Evolutionary conservation across 2,888 invertebrate genomes (phyloP).

Genomic region (Eretmocerus hayati): DNA sequence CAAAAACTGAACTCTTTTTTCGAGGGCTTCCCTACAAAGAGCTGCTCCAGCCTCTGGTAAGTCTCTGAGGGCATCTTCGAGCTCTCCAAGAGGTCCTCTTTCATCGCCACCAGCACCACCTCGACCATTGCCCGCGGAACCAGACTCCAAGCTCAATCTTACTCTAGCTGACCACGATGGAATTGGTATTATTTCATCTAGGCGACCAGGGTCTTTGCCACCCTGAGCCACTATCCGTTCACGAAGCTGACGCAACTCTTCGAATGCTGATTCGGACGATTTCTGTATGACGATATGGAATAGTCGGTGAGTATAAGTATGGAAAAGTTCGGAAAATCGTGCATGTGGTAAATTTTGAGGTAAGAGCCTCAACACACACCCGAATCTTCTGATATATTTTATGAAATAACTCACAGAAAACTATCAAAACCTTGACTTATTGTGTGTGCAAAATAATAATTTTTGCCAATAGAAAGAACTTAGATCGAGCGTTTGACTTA

Average conservation of each 20-base stretch:
- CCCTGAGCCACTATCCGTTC: constrained; percentile 35
- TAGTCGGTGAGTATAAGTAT: too few relatives aligned
- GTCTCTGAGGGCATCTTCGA: neutral
- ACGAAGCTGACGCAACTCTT: constrained; percentile 33
- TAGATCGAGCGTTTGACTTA: too few relatives aligned
- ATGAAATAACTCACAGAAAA: too few relatives aligned
- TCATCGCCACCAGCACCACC: too few relatives aligned
- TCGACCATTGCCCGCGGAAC: neutral
- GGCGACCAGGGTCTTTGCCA: constrained; percentile 35
- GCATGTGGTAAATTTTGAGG: too few relatives aligned
- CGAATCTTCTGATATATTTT: too few relatives aligned
- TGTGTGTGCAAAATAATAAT: too few relatives aligned
- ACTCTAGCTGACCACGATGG: neutral
- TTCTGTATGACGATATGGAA: constrained; percentile 8
- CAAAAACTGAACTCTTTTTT: constrained; percentile 25
- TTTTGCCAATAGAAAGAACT: too few relatives aligned
- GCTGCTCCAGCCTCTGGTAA: neutral
- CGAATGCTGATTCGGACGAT: constrained; percentile 17
- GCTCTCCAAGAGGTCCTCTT: too few relatives aligned
- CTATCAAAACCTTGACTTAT: too few relatives aligned
- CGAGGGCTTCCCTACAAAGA: constrained; percentile 25
- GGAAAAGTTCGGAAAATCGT: too few relatives aligned
- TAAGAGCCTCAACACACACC: too few relatives aligned
- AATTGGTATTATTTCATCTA: constrained; percentile 27
- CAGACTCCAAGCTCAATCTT: neutral